Evolutionary conservation across 2,797 vertebrate genomes (phyloP), one percentile per base, ranked within the genome.

Genomic region (Sardinella longiceps): DNA sequence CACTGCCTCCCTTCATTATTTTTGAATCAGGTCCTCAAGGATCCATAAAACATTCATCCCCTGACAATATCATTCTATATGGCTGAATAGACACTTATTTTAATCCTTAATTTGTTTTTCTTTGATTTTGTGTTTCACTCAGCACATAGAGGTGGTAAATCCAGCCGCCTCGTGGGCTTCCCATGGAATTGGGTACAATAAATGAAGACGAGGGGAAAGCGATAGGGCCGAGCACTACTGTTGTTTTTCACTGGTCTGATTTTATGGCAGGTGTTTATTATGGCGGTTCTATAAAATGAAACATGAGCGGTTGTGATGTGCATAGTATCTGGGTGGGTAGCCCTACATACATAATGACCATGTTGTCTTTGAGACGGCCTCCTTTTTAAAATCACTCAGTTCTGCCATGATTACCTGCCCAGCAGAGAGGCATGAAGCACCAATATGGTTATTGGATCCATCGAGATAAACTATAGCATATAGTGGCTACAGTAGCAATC

Each of bases 21-120:
- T 84, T 86, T 53, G 46, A 81, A 60, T 60, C 84, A 39, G 39
- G 45, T 50, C 33, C 81, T 39, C 70, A 85, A 81, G 20, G 50
- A 84, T 86, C 70, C 80, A 83, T 85, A 84, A 83, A 86, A 88
- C 37, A 88, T 83, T 18, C 56, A 43, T 82, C 82, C 84, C 45
- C 60, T 84, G 45, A 84, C 58, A 86, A 66, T 83, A 1, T 33
- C 51, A 80, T 82, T 85, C 80, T 83, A 83, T 46, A 83, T 80
- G 82, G 85, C 85, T 83, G 81, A 85, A 80, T 50, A 82, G 80
- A 74, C 80, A 74, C 63, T 84, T 81, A 77, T 86, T 86, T 86
- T 83, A 83, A 46, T 58, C 63, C 81, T 87, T 82, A 20, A 83
- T 83, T 85, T 81, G 50, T 50, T 83, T 83, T 87, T 60, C 80